Base-by-base conservation (phyloP, 35 echinoderm and acorn worm species). In the Holothuria glaberrima region DNA sequence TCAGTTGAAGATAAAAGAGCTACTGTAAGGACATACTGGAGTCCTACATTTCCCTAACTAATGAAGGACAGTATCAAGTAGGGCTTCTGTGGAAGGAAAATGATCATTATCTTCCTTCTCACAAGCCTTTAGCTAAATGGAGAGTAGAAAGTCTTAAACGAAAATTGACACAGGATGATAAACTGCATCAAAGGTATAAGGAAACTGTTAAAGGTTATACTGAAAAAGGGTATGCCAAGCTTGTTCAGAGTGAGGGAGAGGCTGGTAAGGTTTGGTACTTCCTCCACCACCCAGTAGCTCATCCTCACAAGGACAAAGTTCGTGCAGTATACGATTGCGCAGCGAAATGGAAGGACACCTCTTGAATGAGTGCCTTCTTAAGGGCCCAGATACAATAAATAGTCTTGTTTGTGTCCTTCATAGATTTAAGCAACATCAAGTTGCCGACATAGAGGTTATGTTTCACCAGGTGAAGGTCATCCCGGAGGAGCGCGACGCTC, bases 361-460 rank as follows among this genome's bases (percentile, higher is more conserved):
- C 50, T 14, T 54, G 12, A 54, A 54, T 9, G 9, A 12, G 5
- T 14, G 13, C 0, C 12, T 54, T 0, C 12, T 54, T 0, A 54
- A 54, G 13, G 50, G 50, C 5, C 50, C 50, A 5, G 50, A 54
- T 9, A 5, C 13, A 0, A 54, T 54, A 14, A 54, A 54, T 9
- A 14, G 13, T 54, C 50, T 54, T 17, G 5, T 54, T 12, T 2
- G 50, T 5, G 50, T 54, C 12, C 50, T 54, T 17, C 50, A 9
- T 5, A 61, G 92, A 5, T 94, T 94, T 62, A 74, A 88, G 26
- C 48, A 80, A 30, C n/a, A 63, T 0, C 48, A 24, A 29, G 81
- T 94, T 4, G 32, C 84, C 9, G 86, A 93, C 41, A 89, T 93
- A 0, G 86, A 93, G 68, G 68, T 80, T 0, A 94, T 94, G 92